These are phyloP conservation scores for Odontomachus brunneus DNA, from an alignment of 1,140 invertebrate species.

Conservation along the genomic window DNA sequence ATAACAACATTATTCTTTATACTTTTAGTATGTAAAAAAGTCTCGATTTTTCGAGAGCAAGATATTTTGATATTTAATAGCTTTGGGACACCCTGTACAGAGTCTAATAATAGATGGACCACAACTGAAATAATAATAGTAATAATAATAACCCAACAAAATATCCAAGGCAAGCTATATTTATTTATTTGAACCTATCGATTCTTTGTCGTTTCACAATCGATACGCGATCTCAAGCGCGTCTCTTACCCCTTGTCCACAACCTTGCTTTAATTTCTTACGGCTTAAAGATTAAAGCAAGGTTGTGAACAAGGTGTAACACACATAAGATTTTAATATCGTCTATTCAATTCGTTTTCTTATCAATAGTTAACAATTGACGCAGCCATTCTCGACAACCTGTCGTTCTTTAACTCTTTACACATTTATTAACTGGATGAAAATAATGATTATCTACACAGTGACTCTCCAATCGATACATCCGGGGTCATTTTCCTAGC, in stretches of 20 bases:
- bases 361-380: constrained; percentile 53
- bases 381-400: not conserved
- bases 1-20: constrained; percentile 71
- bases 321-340: too few relatives aligned
- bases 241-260: too few relatives aligned
- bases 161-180: constrained; percentile 32
- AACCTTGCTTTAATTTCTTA: too few relatives aligned
- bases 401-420: too few relatives aligned
- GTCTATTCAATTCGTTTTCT: too few relatives aligned
- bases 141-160: not conserved
- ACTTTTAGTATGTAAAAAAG: constrained; percentile 68
- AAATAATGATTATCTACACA: too few relatives aligned
- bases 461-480: too few relatives aligned
- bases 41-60: constrained; percentile 51
- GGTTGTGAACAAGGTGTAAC: too few relatives aligned
- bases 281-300: too few relatives aligned
- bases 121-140: constrained; percentile 3
- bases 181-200: constrained; percentile 27
- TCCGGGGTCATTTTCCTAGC: too few relatives aligned
- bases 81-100: not conserved
- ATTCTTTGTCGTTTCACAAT: constrained; percentile 15
- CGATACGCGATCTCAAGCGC: not conserved
- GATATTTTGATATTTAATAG: not conserved
- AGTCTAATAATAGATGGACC: constrained; percentile 16
- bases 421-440: too few relatives aligned